Percentiles rank a stretch among this genome's conserved stretches.
These are phyloP conservation scores for Stomorhina lunata DNA, from an alignment of 2,888 invertebrate species.

Conservation along the genomic window DNA sequence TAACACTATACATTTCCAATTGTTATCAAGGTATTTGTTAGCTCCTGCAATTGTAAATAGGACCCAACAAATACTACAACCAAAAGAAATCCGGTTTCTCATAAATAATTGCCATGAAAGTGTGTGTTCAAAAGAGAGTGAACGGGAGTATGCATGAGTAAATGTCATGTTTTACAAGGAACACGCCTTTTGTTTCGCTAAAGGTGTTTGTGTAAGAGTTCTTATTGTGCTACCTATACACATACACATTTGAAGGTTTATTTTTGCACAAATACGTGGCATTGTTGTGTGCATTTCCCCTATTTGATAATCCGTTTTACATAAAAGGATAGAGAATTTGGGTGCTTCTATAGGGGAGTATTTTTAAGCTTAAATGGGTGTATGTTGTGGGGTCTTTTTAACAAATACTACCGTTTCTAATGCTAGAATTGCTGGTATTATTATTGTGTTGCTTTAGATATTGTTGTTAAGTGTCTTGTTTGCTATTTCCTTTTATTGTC, in stretches of 20 bases:
- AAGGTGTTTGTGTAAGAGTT: not conserved
- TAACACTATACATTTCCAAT: not conserved
- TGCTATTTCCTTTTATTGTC: not conserved
- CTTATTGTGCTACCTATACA: too few relatives aligned
- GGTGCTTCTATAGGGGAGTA: not conserved
- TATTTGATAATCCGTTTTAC: not conserved
- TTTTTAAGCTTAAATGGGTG: not conserved
- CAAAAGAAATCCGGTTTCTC: not conserved
- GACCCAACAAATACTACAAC: not conserved
- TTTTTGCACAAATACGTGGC: not conserved
- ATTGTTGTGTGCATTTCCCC: not conserved
- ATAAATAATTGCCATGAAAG: constrained; percentile 19
- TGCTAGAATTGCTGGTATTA: not conserved
- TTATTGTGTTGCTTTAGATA: not conserved
- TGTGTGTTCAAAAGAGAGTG: not conserved
- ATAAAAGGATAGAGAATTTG: not conserved
- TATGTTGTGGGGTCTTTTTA: not conserved
- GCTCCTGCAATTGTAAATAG: not conserved
- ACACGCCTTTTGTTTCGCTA: not conserved
- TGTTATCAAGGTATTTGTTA: not conserved
- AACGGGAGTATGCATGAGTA: not conserved
- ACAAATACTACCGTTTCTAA: not conserved
- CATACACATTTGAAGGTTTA: not conserved
- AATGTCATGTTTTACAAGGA: not conserved
- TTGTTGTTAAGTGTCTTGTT: not conserved